Base-by-base conservation (phyloP, 2,888 invertebrate genomes). In the Drosophila limbata region DNA sequence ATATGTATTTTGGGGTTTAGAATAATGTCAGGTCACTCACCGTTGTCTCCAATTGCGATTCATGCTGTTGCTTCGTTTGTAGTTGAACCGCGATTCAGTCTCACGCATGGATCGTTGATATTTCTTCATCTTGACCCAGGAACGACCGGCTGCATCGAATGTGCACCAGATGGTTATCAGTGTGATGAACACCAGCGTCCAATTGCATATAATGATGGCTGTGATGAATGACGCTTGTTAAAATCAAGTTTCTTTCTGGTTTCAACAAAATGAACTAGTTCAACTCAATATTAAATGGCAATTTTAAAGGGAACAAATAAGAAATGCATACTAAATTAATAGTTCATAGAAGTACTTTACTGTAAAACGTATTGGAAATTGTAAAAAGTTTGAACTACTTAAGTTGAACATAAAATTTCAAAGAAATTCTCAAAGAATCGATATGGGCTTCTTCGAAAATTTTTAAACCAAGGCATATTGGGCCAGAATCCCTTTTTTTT, bases 111-210 rank as follows among this genome's bases (percentile, higher is more conserved):
- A 96, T 71, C 96, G 94, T 92, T 97, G 96, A 92, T 96, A 97
- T 85, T 96, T 94, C 92, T 97, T 97, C 96, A 97, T 96, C 93
- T 97, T 97, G 28, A 97, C 96, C 97, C 97, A 97, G 51, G 96
- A 96, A 56, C 96, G 93, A 15, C 97, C 97, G n/a, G 97, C 97
- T 1, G 96, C 94, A 93, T 97, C 97, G 92, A 96, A 97, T 3
- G 96, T 96, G 92, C 97, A 97, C 96, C 97, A 97, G 37, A 96
- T 95, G 5, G 96, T 96, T 77, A 96, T 94, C 72, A 96, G 90
- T 57, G 96, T 94, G 65, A 95, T 95, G 63, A 96, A 93, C 70
- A 96, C 91, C 72, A 97, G 94, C 77, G 95, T 94, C 95, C 96
- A 96, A 92, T 96, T 96, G 92, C 95, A 96, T 83, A 96, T 94